Base-by-base conservation (phyloP, 2,113 vertebrate genomes). In the Cyanistes caeruleus region DNA sequence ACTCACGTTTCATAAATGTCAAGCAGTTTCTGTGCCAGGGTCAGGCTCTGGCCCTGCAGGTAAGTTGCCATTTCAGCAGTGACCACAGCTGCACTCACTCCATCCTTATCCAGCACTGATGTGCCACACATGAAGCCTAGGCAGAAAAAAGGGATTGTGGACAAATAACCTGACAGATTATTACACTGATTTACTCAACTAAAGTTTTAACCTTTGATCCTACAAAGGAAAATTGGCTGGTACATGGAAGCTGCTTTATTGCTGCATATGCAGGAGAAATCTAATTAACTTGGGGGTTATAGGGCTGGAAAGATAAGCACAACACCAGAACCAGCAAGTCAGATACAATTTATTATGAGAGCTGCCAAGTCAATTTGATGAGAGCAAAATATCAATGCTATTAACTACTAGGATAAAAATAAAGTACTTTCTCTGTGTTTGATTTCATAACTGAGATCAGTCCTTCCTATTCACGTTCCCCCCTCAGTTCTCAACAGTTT, bases 51-150 rank as follows among this genome's bases (percentile, higher is more conserved):
- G 87, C 93, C 84, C 64, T 99, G 97, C 59, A 99, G 98, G 78
- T 98, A 99, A 8, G 98, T 59, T 0, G 98, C 98, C 99, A 99
- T 99, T 88, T 99, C 99, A 35, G 99, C 99, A 74, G 98, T 97
- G 24, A 99, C 98, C 60, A 89, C 99, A 0, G 99, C 99, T 6
- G 99, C 98, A 9, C 99, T 99, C n/a, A 99, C 99, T 1, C 99
- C 99, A 23, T 99, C 99, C 94, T 99, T 99, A 81, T 99, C 99
- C 52, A 99, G 97, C 67, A 99, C 98, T 3, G 98, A 96, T 5
- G 97, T 98, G 58, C 99, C 99, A 65, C 99, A 99, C 96, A 99
- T 98, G 95, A 99, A 99, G 7, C 99, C 99, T 99, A 74, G 15
- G 52, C 48, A 80, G 11, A 30, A 70, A 74, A n/a, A 39, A 58